A percentile compares a stretch with the other conserved stretches of the same genome.
Evolutionary conservation across 2,797 vertebrate species (phyloP).

Genomic region (Aythya fuligula): DNA sequence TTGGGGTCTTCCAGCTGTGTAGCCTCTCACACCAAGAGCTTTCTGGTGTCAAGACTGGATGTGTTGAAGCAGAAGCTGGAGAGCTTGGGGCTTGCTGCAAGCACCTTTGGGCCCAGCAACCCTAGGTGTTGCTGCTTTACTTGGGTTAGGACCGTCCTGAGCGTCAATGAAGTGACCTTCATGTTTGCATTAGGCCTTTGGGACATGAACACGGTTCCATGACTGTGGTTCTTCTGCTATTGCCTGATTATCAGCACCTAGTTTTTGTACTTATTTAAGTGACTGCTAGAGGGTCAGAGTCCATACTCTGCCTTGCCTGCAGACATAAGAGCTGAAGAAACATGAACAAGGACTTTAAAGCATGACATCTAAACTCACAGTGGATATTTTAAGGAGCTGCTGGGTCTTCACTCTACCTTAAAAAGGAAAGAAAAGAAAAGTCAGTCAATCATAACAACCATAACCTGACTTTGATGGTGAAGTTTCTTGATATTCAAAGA

Average conservation of each 20-base stretch:
- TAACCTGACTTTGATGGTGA: not conserved
- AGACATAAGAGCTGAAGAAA: not conserved
- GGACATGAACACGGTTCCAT: not conserved
- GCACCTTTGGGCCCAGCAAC: not conserved
- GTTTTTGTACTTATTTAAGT: not conserved
- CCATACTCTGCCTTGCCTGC: not conserved
- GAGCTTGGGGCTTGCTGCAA: not conserved
- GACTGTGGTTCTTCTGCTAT: not conserved
- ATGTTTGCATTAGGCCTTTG: not conserved
- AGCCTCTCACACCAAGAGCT: no score
- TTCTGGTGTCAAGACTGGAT: not conserved
- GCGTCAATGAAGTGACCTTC: not conserved
- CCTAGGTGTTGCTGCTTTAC: not conserved
- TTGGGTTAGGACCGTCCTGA: not conserved
- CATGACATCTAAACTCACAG: not conserved
- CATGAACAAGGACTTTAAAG: not conserved
- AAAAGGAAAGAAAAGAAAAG: not conserved
- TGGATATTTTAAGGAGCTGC: not conserved
- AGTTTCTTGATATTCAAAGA: not conserved
- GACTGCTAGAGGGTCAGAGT: not conserved
- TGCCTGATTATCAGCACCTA: not conserved
- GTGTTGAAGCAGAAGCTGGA: not conserved
- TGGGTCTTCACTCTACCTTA: not conserved
- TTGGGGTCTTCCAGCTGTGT: accelerated
- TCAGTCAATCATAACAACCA: no score